Evolutionary conservation across 2,888 invertebrate species (phyloP), one percentile per base, ranked within the genome.

Genomic region (Yponomeuta sedellus): DNA sequence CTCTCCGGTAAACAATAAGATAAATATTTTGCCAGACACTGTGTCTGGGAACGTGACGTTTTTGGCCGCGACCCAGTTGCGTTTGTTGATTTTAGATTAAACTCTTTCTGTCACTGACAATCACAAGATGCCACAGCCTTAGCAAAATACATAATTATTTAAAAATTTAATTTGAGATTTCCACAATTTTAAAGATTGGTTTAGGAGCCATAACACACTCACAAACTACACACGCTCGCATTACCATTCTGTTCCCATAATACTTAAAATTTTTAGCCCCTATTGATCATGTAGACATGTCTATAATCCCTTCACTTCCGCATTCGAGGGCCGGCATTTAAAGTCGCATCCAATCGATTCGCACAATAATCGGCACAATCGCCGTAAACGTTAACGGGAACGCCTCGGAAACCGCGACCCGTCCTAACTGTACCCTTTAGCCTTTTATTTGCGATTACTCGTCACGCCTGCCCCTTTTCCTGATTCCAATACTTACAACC

Each of bases 381-480:
- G 81, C 80, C 72, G 82, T 85, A 84, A 77, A 77, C 64, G 65
- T 65, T 76, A n/a, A 74, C 73, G 74, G 78, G 75, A 77, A 80
- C 80, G 78, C 79, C 79, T 76, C 71, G 66, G 44, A 69, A 70
- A 72, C 71, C 69, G n/a, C 61, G 22, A 61, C 12, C 25, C 61
- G 16, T 44, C 72, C 68, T 67, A 67, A 67, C 69, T 71, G 66
- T 67, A 67, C 28, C 67, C 69, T 63, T 63, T 63, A 64, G 28
- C 64, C 64, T 64, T 64, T 64, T 63, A 25, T 57, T 22, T 57
- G 64, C 64, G 56, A 56, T 56, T 57, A 19, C 16, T 64, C 56
- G 64, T 28, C 64, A 56, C 64, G 64, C 64, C 64, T 44, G 40
- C 22, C 61, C 34, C 61, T 61, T 34, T 25, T 11, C 58, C 58